Percentiles rank a stretch among this genome's conserved stretches.
These are phyloP conservation scores for Jordanella pulchra DNA, from an alignment of 2,797 vertebrate species.

Conservation along the genomic window DNA sequence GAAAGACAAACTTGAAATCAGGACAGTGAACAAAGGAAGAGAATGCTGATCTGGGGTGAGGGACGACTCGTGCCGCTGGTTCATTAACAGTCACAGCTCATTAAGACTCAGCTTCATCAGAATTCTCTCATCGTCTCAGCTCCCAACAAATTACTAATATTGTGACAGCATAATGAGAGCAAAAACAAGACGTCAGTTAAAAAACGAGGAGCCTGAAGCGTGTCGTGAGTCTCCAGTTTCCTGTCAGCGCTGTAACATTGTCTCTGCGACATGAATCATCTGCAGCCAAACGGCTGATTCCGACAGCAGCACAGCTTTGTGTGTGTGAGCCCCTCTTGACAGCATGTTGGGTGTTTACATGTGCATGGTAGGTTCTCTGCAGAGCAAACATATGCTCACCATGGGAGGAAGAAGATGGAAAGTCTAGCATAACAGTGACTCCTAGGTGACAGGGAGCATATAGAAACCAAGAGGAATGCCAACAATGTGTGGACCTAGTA, in stretches of 20 bases:
- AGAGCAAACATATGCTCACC: background rate
- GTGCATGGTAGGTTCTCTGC: background rate
- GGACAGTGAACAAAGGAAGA: background rate
- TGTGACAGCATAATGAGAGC: conserved; percentile 13
- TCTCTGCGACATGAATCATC: conserved; percentile 3
- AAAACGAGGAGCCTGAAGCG: background rate
- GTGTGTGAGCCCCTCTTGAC: background rate
- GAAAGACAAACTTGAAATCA: background rate
- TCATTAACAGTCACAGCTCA: conserved; percentile 58
- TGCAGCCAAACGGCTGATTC: background rate
- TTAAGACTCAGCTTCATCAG: conserved; percentile 46
- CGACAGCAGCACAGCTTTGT: too few species aligned
- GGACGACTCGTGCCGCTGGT: conserved; percentile 33
- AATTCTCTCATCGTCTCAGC: conserved; percentile 33
- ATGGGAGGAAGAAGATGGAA: too few species aligned
- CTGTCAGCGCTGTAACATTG: background rate
- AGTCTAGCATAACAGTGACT: too few species aligned
- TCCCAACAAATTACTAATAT: conserved; percentile 25
- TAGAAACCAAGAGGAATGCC: background rate
- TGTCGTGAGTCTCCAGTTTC: background rate
- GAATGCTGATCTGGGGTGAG: conserved; percentile 12
- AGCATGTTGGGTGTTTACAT: too few species aligned
- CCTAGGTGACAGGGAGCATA: too few species aligned
- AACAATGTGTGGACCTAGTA: background rate
- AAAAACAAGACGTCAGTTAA: conserved; percentile 24